phyloP scores from a whole-genome alignment of 1,140 invertebrate species.

The Zaprionus inermis region DNA sequence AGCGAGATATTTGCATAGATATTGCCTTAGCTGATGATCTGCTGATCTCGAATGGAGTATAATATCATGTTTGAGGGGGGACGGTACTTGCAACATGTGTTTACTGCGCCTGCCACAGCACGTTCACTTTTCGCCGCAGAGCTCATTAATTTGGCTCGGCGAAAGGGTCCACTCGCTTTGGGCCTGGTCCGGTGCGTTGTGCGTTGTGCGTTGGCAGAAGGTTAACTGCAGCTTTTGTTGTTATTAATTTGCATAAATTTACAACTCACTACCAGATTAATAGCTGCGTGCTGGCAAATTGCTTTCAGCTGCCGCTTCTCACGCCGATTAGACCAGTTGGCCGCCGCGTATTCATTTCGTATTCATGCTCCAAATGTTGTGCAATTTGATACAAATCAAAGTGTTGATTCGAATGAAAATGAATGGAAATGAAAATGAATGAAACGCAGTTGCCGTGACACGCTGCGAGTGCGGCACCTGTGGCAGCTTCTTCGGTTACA shows the following conservation, averaged over 20 bases:
- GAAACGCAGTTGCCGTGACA: neutral
- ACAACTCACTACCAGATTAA: slow-evolving; percentile 42
- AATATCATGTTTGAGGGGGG: slow-evolving; percentile 11
- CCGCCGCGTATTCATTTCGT: slow-evolving; percentile 28
- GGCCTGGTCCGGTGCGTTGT: neutral
- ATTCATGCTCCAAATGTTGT: slow-evolving; percentile 72
- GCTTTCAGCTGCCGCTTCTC: slow-evolving; percentile 51
- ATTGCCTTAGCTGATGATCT: neutral
- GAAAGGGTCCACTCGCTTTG: slow-evolving; percentile 28
- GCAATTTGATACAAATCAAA: slow-evolving; percentile 59
- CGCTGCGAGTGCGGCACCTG: slow-evolving; percentile 6
- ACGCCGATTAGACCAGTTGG: slow-evolving; percentile 59
- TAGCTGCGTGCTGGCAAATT: slow-evolving; percentile 53
- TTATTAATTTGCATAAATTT: slow-evolving; percentile 67
- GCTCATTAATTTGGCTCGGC: slow-evolving; percentile 34
- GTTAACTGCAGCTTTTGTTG: slow-evolving; percentile 28
- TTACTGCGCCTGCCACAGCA: slow-evolving; percentile 14
- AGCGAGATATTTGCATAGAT: neutral
- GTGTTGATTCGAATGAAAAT: slow-evolving; percentile 50
- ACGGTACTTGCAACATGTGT: slow-evolving; percentile 29
- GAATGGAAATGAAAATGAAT: slow-evolving; percentile 40
- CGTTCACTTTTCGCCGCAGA: slow-evolving; percentile 60
- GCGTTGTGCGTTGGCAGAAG: neutral
- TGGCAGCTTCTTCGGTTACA: slow-evolving; percentile 34
- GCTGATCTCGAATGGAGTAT: slow-evolving; percentile 16